Percentiles rank a stretch among this genome's conserved stretches.
phyloP scores from a whole-genome alignment of 2,113 vertebrate genomes.

The Ranitomeya imitator region DNA sequence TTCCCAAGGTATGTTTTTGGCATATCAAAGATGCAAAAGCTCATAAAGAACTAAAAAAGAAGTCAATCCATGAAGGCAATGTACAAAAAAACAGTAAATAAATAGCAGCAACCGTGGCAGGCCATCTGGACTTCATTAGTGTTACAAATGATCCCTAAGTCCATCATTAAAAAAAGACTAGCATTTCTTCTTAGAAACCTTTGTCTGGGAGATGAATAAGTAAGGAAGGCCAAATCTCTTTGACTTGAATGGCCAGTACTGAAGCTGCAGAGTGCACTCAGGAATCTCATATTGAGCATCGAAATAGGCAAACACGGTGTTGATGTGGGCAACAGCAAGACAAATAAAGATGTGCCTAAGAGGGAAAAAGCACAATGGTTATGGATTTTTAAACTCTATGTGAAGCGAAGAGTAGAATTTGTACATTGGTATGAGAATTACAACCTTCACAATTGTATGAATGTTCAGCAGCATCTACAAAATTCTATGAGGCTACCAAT shows the following conservation, averaged over 20 bases:
- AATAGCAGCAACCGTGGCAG: neutral
- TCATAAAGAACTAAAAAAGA: neutral
- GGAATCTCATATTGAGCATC: conserved; percentile 82
- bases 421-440: too few species aligned
- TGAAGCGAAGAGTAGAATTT: neutral
- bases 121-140: neutral
- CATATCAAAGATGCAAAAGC: neutral
- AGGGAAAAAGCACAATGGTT: neutral
- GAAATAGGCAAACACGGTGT: conserved; percentile 80
- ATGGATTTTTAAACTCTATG: neutral
- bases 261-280: conserved; percentile 74
- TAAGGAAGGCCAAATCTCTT: conserved; percentile 84
- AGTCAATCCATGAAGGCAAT: neutral
- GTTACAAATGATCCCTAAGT: neutral
- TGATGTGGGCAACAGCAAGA: conserved; percentile 80
- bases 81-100: neutral
- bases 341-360: conserved; percentile 91
- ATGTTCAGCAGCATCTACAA: too few species aligned
- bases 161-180: conserved; percentile 59
- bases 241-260: conserved; percentile 85
- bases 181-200: conserved; percentile 73
- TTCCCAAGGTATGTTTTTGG: too few species aligned
- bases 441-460: too few species aligned
- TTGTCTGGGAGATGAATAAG: conserved; percentile 66
- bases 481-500: too few species aligned